A percentile compares a stretch with the other conserved stretches of the same genome.
These are phyloP conservation scores for Muscicapa comitata DNA, from an alignment of 2,797 vertebrate species.

Conservation along the genomic window DNA sequence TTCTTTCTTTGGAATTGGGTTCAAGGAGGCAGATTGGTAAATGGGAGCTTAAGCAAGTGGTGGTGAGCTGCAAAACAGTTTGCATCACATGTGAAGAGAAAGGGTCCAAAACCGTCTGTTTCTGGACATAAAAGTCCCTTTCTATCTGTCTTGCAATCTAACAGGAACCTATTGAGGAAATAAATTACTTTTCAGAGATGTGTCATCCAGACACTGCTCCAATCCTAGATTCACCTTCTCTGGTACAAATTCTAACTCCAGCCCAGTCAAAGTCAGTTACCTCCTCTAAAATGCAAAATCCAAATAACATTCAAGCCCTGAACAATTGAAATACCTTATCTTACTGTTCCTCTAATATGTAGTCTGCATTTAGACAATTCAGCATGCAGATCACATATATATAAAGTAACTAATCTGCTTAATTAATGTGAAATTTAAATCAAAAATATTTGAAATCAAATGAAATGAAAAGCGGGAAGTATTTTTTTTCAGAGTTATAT, in stretches of 20 bases:
- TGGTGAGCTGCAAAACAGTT: neutral
- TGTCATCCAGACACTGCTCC: neutral
- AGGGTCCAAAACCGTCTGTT: neutral
- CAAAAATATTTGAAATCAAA: neutral
- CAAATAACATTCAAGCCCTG: neutral
- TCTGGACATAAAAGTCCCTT: neutral
- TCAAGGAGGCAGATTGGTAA: neutral
- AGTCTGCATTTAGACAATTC: neutral
- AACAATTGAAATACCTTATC: neutral
- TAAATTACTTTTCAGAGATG: neutral
- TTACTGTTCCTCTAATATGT: neutral
- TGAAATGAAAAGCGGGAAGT: neutral
- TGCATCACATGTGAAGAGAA: neutral
- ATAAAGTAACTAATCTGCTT: neutral
- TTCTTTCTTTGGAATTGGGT: neutral
- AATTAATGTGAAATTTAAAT: neutral
- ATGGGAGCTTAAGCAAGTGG: neutral
- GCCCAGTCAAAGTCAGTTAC: neutral
- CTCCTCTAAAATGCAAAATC: neutral
- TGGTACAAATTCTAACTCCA: neutral
- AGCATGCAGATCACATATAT: neutral
- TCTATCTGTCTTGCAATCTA: neutral
- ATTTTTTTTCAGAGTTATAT: slow-evolving; percentile 13
- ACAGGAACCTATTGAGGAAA: neutral
- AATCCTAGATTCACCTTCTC: neutral